Base-by-base conservation (phyloP, 2,797 vertebrate species). In the Prunella strophiata region DNA sequence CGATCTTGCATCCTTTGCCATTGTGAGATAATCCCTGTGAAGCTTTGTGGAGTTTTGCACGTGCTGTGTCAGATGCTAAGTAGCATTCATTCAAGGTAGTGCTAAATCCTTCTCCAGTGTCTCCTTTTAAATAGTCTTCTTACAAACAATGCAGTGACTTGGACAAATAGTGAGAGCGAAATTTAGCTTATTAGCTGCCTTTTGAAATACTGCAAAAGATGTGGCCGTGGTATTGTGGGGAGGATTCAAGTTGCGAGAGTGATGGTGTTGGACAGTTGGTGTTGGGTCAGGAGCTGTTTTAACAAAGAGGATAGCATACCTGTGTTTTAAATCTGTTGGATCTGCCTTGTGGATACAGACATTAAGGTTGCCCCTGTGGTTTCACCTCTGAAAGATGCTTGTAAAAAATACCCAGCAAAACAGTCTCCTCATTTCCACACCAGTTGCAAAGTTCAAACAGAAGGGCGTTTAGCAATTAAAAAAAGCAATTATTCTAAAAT, bases 111-210 rank as follows among this genome's bases (percentile, higher is more conserved):
- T 43, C 50, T 82, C 18, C n/a, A n/a, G 77, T 63, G 72, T 18
- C 20, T 79, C 42, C 34, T 87, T 67, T 50, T 74, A 34, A 82
- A 32, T 15, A 21, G 45, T 63, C 20, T 5, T 90, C 40, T 40
- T 51, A 16, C 20, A 59, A 82, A 89, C 57, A 65, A 36, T 40
- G 27, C 11, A 26, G 18, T 80, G 73, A 73, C 36, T 86, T 54
- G 23, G 54, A 61, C 73, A 87, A 66, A 52, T 11, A 65, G 32
- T 0, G 2, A 0, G 0, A 85, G 68, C 0, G 0, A 61, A 73
- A 71, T 91, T 51, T 80, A 40, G n/a, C 22, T 89, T 50, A 34
- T 67, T 86, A 88, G 36, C 32, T 82, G 23, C 42, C 85, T 52
- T 89, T 78, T 93, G 22, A 87, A 81, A n/a, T 57, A 26, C 7